A percentile compares a stretch with the other conserved stretches of the same genome.
Evolutionary conservation across 2,888 invertebrate species (phyloP).

Genomic region (Drosophila nr. perissopoda): DNA sequence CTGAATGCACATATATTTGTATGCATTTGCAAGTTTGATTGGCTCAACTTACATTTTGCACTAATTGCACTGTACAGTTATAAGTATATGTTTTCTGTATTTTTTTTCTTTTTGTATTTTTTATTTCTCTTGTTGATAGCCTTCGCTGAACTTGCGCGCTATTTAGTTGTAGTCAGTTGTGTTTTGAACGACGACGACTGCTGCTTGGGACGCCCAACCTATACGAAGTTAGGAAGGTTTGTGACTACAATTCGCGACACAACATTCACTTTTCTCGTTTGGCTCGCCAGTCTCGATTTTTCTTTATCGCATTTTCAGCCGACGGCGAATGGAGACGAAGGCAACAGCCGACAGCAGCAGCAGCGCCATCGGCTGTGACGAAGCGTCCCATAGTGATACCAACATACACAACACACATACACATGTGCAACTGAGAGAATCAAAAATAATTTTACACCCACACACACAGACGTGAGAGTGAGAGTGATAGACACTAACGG

Average conservation of each 20-base stretch:
- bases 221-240: constrained; percentile 82
- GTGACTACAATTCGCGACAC: constrained; percentile 76
- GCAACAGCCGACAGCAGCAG: constrained; percentile 5
- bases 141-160: constrained; percentile 43
- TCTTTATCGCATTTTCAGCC: constrained; percentile 78
- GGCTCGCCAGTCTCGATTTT: constrained; percentile 69
- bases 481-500: constrained; percentile 2
- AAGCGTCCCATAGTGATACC: constrained; percentile 55
- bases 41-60: constrained; percentile 65
- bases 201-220: constrained; percentile 78
- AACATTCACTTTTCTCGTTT: constrained; percentile 82
- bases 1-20: constrained; percentile 2
- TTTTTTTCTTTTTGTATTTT: constrained; percentile 26
- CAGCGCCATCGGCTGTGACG: constrained; percentile 31
- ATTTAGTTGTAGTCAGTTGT: constrained; percentile 43
- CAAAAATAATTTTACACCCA: constrained; percentile 1
- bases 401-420: constrained; percentile 27
- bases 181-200: constrained; percentile 37
- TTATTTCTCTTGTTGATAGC: constrained; percentile 34
- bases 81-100: constrained; percentile 30
- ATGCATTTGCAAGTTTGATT: constrained; percentile 4
- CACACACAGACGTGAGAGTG: constrained; percentile 2
- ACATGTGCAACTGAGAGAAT: not conserved
- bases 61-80: constrained; percentile 67
- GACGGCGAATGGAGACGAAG: constrained; percentile 30